A percentile compares a stretch with the other conserved stretches of the same genome.
Evolutionary conservation across 2,797 vertebrate genomes (phyloP).

Genomic region (Lacerta viridis): DNA sequence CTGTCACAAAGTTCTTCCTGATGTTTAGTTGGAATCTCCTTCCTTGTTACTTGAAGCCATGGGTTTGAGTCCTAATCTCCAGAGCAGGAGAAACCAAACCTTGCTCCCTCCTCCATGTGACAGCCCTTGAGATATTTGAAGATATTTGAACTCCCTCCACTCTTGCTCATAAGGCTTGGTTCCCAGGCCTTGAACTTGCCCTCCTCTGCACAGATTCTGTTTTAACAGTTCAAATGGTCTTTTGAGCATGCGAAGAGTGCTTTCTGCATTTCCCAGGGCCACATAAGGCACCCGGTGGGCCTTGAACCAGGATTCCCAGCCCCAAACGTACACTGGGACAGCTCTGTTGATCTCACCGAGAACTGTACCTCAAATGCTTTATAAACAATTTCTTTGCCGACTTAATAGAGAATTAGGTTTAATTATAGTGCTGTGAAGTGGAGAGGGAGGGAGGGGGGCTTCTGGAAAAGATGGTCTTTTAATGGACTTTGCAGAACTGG

Average conservation of each 20-base stretch:
- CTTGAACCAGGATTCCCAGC: not conserved
- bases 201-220: too few species aligned
- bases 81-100: too few species aligned
- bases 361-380: conserved; percentile 46
- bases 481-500: not conserved
- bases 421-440: conserved; percentile 47
- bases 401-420: conserved; percentile 45
- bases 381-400: conserved; percentile 18
- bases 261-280: not conserved
- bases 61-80: too few species aligned
- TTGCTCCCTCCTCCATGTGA: too few species aligned
- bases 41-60: too few species aligned
- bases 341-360: not conserved
- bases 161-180: too few species aligned
- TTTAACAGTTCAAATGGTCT: not conserved
- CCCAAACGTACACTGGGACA: not conserved
- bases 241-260: not conserved
- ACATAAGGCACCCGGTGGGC: too few species aligned
- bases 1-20: too few species aligned
- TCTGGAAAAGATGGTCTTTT: conserved; percentile 20
- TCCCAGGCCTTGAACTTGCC: too few species aligned
- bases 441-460: not conserved
- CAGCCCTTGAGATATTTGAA: too few species aligned
- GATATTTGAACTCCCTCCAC: too few species aligned
- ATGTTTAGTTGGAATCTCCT: too few species aligned